Conservation (phyloP, 2,797 vertebrate species). For the Acipenser oxyrinchus region DNA sequence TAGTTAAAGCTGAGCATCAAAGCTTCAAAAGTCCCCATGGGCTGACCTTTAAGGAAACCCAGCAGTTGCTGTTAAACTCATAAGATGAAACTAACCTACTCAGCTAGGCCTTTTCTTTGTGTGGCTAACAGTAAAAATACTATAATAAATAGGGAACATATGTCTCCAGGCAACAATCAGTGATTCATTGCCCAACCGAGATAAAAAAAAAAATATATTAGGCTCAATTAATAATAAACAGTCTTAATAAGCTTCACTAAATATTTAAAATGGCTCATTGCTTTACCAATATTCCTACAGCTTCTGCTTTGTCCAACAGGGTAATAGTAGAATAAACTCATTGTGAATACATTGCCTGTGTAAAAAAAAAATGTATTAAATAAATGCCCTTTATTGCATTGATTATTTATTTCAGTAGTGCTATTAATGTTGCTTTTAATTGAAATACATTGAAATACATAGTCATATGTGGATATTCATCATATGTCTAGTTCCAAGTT, state of each 20-base stretch:
- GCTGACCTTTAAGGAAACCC: slow-evolving; percentile 59
- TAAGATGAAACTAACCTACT: slow-evolving; percentile 60
- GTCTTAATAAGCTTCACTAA: no score
- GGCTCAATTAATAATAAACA: not conserved
- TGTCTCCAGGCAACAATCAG: slow-evolving; percentile 53
- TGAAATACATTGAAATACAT: no score
- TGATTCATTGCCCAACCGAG: slow-evolving; percentile 34
- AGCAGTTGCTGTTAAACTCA: slow-evolving; percentile 59
- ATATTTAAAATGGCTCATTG: no score
- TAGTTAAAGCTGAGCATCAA: slow-evolving; percentile 61
- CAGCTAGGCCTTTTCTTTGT: slow-evolving; percentile 55
- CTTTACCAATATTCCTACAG: no score
- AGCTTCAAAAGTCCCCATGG: slow-evolving; percentile 55
- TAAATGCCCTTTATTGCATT: slow-evolving; percentile 58
- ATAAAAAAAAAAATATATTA: no score
- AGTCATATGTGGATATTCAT: no score
- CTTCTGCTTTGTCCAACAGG: no score
- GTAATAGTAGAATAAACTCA: no score
- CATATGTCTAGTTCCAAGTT: no score
- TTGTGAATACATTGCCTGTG: no score
- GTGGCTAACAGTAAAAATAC: slow-evolving; percentile 58
- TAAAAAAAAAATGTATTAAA: no score
- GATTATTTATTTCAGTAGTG: slow-evolving; percentile 90
- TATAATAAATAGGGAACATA: slow-evolving; percentile 61
- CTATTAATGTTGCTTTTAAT: slow-evolving; percentile 84